phyloP scores from a whole-genome alignment of 2,888 invertebrate genomes.

The Lamproptera curius region DNA sequence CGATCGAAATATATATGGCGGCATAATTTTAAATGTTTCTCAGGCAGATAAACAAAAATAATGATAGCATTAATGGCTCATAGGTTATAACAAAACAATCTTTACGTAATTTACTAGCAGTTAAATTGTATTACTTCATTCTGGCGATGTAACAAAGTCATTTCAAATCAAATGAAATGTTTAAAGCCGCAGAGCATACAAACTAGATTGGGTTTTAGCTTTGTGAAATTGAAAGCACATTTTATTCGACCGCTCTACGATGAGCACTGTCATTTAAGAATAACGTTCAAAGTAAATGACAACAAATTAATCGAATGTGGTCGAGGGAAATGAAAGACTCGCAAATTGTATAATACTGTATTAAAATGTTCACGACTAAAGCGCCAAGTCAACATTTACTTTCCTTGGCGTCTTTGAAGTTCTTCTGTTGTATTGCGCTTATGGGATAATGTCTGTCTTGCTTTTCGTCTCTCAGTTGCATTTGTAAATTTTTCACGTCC shows the following conservation, averaged over 20 bases:
- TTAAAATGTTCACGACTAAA: slow-evolving; percentile 18
- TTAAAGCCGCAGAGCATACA: neutral
- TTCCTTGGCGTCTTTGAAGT: slow-evolving; percentile 65
- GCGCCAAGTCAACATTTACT: slow-evolving; percentile 64
- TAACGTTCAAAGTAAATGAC: neutral
- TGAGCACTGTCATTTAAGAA: slow-evolving; percentile 6
- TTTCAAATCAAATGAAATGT: neutral
- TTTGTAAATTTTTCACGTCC: slow-evolving; percentile 77
- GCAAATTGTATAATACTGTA: slow-evolving; percentile 14
- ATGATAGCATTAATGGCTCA: neutral
- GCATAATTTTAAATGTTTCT: neutral
- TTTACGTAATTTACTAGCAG: neutral
- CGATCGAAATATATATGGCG: too few relatives aligned
- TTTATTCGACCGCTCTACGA: slow-evolving; percentile 17
- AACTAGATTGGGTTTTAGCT: neutral
- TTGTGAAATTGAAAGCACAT: neutral
- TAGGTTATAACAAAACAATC: too few relatives aligned
- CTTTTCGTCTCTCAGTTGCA: slow-evolving; percentile 83
- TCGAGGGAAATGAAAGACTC: neutral
- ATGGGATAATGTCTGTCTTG: slow-evolving; percentile 70
- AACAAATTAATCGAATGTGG: neutral
- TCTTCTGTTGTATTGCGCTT: slow-evolving; percentile 59
- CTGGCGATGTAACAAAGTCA: neutral
- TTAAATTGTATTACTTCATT: neutral
- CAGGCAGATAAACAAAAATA: neutral